Conservation (phyloP, 2,888 invertebrate genomes). For the Mimumesa dahlbomi region DNA sequence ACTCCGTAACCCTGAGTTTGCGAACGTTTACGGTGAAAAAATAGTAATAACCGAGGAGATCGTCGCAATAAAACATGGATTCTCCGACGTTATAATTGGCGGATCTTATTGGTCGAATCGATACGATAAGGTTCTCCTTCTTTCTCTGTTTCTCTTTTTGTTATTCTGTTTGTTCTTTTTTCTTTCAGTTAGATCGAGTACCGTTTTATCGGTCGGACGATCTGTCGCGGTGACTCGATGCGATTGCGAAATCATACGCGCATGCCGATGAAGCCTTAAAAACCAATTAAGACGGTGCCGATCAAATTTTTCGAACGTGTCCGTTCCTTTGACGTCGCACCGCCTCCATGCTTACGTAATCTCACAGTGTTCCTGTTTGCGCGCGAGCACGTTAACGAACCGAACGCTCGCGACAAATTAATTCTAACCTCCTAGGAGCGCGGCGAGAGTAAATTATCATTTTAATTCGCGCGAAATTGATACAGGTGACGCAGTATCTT, state of each 20-base stretch:
- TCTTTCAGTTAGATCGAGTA: slow-evolving; percentile 9
- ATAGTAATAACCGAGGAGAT: slow-evolving; percentile 25
- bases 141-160: background rate
- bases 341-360: slow-evolving; percentile 38
- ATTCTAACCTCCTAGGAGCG: no score
- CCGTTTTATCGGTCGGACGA: slow-evolving; percentile 42
- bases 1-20: slow-evolving; percentile 35
- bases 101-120: background rate
- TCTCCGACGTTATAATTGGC: background rate
- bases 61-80: slow-evolving; percentile 19
- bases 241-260: slow-evolving; percentile 43
- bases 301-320: slow-evolving; percentile 51
- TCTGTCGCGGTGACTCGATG: slow-evolving; percentile 31
- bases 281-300: slow-evolving; percentile 48
- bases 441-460: no score
- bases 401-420: background rate
- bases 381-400: no score
- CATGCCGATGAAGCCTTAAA: slow-evolving; percentile 32
- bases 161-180: slow-evolving; percentile 4
- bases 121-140: background rate
- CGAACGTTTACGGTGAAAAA: slow-evolving; percentile 21
- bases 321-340: slow-evolving; percentile 42
- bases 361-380: background rate
- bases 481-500: no score
- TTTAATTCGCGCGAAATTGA: no score